Conservation (phyloP, 2,888 invertebrate genomes). For the Volucella inflata region DNA sequence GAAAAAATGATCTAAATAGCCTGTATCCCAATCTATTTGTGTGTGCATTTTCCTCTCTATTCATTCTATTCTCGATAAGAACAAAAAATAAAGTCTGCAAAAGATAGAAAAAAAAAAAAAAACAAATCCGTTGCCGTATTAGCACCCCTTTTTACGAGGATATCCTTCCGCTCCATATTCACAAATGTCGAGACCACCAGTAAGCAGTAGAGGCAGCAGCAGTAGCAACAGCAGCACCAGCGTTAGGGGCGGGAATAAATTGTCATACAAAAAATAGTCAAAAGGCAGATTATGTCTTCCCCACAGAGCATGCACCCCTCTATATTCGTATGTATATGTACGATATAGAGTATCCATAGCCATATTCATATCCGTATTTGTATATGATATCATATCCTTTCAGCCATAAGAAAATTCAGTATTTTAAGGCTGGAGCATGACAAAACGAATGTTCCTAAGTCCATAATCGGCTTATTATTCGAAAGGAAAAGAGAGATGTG, state of each 20-base stretch:
- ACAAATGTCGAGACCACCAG: not conserved
- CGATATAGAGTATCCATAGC: too few relatives aligned
- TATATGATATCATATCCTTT: slow-evolving; percentile 45
- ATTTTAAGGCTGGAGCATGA: slow-evolving; percentile 37
- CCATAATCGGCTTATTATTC: slow-evolving; percentile 72
- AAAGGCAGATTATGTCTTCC: slow-evolving; percentile 66
- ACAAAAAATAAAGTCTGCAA: slow-evolving; percentile 9
- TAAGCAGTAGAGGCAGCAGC: not conserved
- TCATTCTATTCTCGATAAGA: slow-evolving; percentile 41
- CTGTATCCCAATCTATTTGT: slow-evolving; percentile 38
- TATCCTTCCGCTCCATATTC: slow-evolving; percentile 55
- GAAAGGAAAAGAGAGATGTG: slow-evolving; percentile 15
- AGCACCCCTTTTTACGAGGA: slow-evolving; percentile 60
- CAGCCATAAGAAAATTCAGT: slow-evolving; percentile 47
- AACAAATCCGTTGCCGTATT: slow-evolving; percentile 65
- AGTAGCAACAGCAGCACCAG: too few relatives aligned
- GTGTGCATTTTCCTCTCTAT: slow-evolving; percentile 22
- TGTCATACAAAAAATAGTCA: slow-evolving; percentile 42
- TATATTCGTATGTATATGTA: slow-evolving; percentile 12
- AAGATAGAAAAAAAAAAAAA: not conserved
- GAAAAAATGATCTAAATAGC: slow-evolving; percentile 53
- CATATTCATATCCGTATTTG: not conserved
- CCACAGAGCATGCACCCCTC: slow-evolving; percentile 25
- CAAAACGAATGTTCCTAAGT: slow-evolving; percentile 66
- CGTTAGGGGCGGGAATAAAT: slow-evolving; percentile 19